Evolutionary conservation across 1,140 invertebrate species (phyloP), one percentile per base, ranked within the genome.

Genomic region (Drosophila sturtevanti): DNA sequence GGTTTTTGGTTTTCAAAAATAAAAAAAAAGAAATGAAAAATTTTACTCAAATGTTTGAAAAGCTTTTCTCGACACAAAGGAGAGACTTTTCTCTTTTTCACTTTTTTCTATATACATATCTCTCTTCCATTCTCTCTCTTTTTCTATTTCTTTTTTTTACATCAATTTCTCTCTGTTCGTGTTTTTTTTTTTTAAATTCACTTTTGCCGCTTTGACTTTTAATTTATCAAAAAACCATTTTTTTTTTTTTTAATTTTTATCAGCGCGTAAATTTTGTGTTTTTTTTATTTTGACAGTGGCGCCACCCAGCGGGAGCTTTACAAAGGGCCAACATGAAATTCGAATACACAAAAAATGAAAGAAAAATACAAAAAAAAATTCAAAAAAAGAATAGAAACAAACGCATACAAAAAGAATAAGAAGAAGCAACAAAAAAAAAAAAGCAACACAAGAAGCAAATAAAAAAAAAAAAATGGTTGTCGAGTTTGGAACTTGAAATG

Each of bases 221-320:
- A 76, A 69, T 76, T 76, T 77, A 51, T 56, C 63, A 68, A 75
- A 59, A 75, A 66, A n/a, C n/a, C n/a, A n/a, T n/a, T n/a, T n/a
- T n/a, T n/a, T n/a, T n/a, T n/a, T 58, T 9, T 51, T 68, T 63
- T 65, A 38, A 51, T 64, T 56, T 44, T 48, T 18, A 18, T 16
- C 9, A 16, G 14, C 37, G 5, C 24, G 27, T 58, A n/a, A 54
- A 6, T 59, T 37, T 10, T 55, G 16, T 12, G n/a, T 34, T 31
- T 35, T 5, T 63, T 44, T 65, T 61, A 63, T 48, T 22, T 16
- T 31, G 11, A 34, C 10, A 65, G 72, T 86, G 81, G 81, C 81
- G 81, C 82, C 75, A 75, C 79, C 74, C 79, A 82, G 68, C 74
- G 81, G 79, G 34, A 86, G 81, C 81, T 86, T 86, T 86, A 67